Evolutionary conservation across 1,140 invertebrate genomes (phyloP).

Genomic region (Papilio aristodemus): DNA sequence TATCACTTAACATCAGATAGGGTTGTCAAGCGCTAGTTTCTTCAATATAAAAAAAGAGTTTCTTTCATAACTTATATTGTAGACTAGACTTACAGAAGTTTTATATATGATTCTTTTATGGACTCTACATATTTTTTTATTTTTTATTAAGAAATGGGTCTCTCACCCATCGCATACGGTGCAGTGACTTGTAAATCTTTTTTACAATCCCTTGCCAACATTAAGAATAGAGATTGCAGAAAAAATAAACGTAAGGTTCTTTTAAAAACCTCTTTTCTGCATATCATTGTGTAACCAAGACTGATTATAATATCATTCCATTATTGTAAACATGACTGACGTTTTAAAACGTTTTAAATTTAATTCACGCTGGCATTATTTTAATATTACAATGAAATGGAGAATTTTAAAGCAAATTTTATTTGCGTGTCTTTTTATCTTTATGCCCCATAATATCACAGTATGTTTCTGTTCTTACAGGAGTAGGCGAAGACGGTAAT

Average conservation of each 20-base stretch:
- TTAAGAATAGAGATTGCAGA: background rate
- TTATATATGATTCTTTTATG: no score
- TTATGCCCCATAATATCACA: no score
- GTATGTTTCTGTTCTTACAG: no score
- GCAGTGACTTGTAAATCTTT: background rate
- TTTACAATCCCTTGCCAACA: background rate
- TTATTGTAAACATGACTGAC: slow-evolving; percentile 8
- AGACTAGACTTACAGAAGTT: no score
- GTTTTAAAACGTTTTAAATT: slow-evolving; percentile 1
- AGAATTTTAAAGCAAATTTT: no score
- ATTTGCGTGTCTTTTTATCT: no score
- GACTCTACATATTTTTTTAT: background rate
- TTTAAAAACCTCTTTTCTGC: background rate
- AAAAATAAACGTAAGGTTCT: background rate
- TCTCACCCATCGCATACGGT: background rate
- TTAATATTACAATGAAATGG: no score
- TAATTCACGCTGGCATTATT: background rate
- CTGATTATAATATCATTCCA: background rate
- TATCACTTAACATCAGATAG: no score
- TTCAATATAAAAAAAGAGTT: no score
- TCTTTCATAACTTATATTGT: no score
- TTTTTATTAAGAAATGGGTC: background rate
- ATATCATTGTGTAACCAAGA: background rate
- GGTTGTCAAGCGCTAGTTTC: no score
- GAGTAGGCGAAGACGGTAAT: no score